Evolutionary conservation across 2,888 invertebrate species (phyloP), one percentile per base, ranked within the genome.

Genomic region (Oligia strigilis): DNA sequence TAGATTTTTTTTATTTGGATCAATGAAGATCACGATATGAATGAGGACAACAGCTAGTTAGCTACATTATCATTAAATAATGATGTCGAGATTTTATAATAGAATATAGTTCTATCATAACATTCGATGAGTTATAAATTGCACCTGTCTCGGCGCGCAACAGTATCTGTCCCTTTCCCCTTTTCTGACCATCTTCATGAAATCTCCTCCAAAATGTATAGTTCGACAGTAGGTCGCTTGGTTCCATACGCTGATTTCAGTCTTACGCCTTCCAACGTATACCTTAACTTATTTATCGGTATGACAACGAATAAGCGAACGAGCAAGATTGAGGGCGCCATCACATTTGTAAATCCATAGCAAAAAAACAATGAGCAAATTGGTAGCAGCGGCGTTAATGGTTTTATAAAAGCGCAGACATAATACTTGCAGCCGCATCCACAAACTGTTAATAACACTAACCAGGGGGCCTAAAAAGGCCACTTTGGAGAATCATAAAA

Each of bases 381-480:
- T 67, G 80, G 46, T 80, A 40, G n/a, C 43, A 40, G 60, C 5
- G 13, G 73, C 46, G 13, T 49, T 71, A 40, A 49, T 19, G n/a
- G 46, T 77, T 76, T 77, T 19, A 19, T 36, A 36, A 49, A 76
- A 60, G 77, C 75, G 13, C 29, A 58, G 55, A 49, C 36, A 60
- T 46, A 60, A 77, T n/a, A 77, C n/a, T 65, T 46, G 55, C 69
- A 78, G 58, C 40, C 40, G 17, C 62, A n/a, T 40, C 40, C 17
- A 70, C 52, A 80, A 62, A 72, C 52, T 72, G 36, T 64, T 64
- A 46, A 81, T 62, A 46, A 46, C 43, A 43, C 62, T 64, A 55
- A 40, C n/a, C 11, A 29, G 29, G 29, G 29, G 29, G 29, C 29
- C 29, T 29, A 29, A 29, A 29, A 29, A 29, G 29, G 29, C 29